Percentiles rank a stretch among this genome's conserved stretches.
phyloP scores from a whole-genome alignment of 2,888 invertebrate species.

The Capitulum mitella region DNA sequence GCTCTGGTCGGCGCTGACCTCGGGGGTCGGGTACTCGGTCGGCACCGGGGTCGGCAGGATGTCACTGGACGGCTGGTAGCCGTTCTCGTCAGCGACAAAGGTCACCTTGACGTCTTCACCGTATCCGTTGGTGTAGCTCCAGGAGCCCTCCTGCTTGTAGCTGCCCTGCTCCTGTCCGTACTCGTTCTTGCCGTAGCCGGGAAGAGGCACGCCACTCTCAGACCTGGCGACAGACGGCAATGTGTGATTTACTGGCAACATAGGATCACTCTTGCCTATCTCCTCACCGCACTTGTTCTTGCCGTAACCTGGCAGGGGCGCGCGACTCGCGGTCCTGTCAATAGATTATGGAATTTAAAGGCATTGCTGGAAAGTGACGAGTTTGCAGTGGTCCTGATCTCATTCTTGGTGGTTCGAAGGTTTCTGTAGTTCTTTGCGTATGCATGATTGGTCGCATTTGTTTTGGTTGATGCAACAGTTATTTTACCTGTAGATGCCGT shows the following conservation, averaged over 20 bases:
- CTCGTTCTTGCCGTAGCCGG: neutral
- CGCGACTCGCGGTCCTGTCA: too few species aligned
- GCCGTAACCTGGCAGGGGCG: too few species aligned
- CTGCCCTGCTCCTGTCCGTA: neutral
- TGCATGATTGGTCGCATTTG: too few species aligned
- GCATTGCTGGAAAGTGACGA: too few species aligned
- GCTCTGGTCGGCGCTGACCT: neutral
- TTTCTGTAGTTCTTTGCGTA: neutral
- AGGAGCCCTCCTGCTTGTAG: slow-evolving; percentile 1
- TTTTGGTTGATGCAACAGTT: too few species aligned
- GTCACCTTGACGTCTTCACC: neutral
- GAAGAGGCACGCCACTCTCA: too few species aligned
- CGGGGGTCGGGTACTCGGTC: slow-evolving; percentile 1
- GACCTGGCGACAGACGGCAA: too few species aligned
- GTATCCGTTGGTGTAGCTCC: neutral
- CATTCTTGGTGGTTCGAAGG: neutral
- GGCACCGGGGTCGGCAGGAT: neutral
- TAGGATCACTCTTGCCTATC: too few species aligned
- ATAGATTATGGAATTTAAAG: too few species aligned
- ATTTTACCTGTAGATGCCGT: neutral
- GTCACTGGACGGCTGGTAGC: slow-evolving; percentile 10
- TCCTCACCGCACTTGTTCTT: too few species aligned
- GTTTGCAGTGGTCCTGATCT: too few species aligned
- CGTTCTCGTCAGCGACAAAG: slow-evolving; percentile 1
- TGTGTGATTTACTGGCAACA: too few species aligned